Conservation (phyloP, 2,888 invertebrate species). For the Phyto melanocephala region DNA sequence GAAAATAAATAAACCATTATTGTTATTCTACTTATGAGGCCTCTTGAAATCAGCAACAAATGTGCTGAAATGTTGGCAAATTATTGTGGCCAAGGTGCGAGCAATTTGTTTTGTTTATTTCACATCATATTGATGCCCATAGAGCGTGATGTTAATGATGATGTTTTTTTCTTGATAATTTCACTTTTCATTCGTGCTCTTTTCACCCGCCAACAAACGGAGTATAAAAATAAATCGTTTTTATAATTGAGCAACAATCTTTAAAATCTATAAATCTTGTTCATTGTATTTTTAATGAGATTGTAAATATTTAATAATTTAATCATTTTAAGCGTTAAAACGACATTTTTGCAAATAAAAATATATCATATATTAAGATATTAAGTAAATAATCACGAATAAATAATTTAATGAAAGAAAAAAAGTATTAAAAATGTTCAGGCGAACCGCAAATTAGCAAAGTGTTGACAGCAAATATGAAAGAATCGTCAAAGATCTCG, state of each 20-base stretch:
- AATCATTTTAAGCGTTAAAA: conserved; percentile 45
- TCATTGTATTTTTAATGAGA: conserved; percentile 58
- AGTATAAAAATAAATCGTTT: conserved; percentile 60
- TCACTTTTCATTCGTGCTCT: conserved; percentile 20
- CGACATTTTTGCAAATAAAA: background rate
- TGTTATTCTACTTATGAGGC: conserved; percentile 58
- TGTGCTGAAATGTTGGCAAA: conserved; percentile 64
- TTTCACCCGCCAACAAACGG: background rate
- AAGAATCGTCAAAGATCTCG: conserved; percentile 60
- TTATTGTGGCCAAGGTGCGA: conserved; percentile 63
- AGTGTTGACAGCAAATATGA: conserved; percentile 66
- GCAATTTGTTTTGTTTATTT: conserved; percentile 60
- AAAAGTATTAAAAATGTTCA: conserved; percentile 21
- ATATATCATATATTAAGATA: background rate
- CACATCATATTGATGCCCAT: conserved; percentile 16
- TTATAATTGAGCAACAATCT: conserved; percentile 55
- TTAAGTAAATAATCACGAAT: conserved; percentile 8
- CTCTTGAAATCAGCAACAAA: conserved; percentile 52
- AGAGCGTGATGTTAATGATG: background rate
- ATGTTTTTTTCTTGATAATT: background rate
- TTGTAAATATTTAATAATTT: conserved; percentile 64
- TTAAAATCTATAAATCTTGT: conserved; percentile 60
- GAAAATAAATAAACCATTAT: conserved; percentile 44
- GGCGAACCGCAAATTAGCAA: conserved; percentile 42
- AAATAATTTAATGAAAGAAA: conserved; percentile 55